phyloP scores from a whole-genome alignment of 2,113 vertebrate genomes.

The Eurypyga helias region DNA sequence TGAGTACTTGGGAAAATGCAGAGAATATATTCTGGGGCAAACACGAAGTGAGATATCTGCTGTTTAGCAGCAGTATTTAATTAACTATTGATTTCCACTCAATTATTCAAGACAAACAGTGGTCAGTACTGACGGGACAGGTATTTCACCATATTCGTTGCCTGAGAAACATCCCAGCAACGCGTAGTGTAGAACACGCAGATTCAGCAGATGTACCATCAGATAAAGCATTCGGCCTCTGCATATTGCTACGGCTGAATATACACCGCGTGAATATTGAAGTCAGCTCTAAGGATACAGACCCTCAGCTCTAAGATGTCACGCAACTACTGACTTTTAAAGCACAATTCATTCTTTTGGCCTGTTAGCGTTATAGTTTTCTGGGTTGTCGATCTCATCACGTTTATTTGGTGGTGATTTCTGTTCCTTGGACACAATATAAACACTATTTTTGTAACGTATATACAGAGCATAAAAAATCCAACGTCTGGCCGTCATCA shows the following conservation, averaged over 20 bases:
- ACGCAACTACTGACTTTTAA: not conserved
- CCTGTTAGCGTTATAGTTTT: not conserved
- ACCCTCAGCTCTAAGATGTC: not conserved
- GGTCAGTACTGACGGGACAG: slow-evolving; percentile 34
- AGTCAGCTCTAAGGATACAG: slow-evolving; percentile 1
- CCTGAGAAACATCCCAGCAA: slow-evolving; percentile 33
- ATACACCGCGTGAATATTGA: slow-evolving; percentile 6
- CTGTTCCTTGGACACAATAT: not conserved
- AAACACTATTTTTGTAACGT: not conserved
- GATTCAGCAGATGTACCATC: not conserved
- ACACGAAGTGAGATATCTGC: slow-evolving; percentile 19
- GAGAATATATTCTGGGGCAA: slow-evolving; percentile 27
- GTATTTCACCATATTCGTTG: not conserved
- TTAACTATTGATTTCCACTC: slow-evolving; percentile 65
- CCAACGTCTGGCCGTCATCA: not conserved
- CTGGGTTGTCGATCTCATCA: not conserved
- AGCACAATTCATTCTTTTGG: not conserved
- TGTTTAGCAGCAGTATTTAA: slow-evolving; percentile 34
- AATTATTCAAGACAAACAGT: slow-evolving; percentile 64
- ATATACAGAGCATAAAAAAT: not conserved
- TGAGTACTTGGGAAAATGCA: not conserved
- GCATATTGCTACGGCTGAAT: not conserved
- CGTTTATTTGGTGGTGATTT: not conserved
- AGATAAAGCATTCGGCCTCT: slow-evolving; percentile 30
- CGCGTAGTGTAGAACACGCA: not conserved